phyloP scores from a whole-genome alignment of 2,797 vertebrate species.

The Phrynocephalus guinanensis region DNA sequence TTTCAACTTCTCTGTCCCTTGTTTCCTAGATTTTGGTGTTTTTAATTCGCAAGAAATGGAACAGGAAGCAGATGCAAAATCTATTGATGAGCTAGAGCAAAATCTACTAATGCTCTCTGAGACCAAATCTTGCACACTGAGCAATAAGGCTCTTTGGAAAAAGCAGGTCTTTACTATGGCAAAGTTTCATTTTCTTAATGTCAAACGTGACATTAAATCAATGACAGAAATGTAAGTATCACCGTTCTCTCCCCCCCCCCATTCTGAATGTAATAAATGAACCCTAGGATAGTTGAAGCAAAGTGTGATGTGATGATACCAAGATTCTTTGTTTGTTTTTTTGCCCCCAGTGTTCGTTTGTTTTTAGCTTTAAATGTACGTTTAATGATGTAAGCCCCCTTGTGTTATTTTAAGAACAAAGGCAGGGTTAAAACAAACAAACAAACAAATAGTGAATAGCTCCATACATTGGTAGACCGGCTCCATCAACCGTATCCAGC shows the following conservation, averaged over 20 bases:
- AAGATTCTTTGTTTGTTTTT: background rate
- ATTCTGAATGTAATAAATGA: background rate
- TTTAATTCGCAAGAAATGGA: constrained; percentile 85
- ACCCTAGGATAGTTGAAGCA: background rate
- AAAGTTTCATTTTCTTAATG: constrained; percentile 89
- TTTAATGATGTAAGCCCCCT: too few species aligned
- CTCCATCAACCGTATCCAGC: too few species aligned
- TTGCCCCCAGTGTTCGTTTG: too few species aligned
- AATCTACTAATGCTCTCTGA: constrained; percentile 88
- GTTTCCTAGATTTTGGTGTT: constrained; percentile 89
- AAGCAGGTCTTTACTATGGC: constrained; percentile 90
- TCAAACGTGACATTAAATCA: constrained; percentile 89
- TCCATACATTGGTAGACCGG: too few species aligned
- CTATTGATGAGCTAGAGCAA: constrained; percentile 88
- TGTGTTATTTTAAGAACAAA: too few species aligned
- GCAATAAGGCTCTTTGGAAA: constrained; percentile 86
- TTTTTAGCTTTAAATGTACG: too few species aligned
- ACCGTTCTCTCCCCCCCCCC: rapidly evolving
- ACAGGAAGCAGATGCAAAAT: constrained; percentile 78
- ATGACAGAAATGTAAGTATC: constrained; percentile 88
- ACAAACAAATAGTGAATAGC: too few species aligned
- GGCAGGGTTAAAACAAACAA: too few species aligned
- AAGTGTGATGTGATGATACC: background rate
- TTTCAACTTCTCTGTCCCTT: background rate
- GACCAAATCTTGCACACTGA: constrained; percentile 73